Percentiles rank a stretch among this genome's conserved stretches.
phyloP scores from a whole-genome alignment of 1,140 invertebrate genomes.

The Holcopasites calliopsidis region DNA sequence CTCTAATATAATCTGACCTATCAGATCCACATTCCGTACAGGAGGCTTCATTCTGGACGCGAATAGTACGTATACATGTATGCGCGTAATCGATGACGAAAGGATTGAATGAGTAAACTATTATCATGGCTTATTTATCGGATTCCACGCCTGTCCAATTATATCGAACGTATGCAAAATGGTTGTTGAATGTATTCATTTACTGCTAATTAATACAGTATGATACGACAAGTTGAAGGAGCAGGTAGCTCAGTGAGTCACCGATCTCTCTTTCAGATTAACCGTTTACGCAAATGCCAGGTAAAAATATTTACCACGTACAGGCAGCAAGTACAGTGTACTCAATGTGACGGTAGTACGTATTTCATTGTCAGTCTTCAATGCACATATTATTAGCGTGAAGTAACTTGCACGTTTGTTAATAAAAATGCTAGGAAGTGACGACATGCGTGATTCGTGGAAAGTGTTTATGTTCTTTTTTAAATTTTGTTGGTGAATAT shows the following conservation, averaged over 20 bases:
- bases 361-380: conserved; percentile 6
- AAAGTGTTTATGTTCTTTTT: not conserved
- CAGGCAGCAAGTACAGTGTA: conserved; percentile 16
- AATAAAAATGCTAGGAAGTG: conserved; percentile 11
- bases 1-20: no score
- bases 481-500: not conserved
- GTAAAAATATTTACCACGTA: conserved; percentile 7
- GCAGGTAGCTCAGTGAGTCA: conserved; percentile 19
- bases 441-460: not conserved
- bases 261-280: conserved; percentile 28
- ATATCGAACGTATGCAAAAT: not conserved
- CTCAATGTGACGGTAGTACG: conserved; percentile 7
- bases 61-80: not conserved
- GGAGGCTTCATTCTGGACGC: no score
- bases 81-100: not conserved
- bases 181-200: not conserved
- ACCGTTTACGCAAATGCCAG: not conserved
- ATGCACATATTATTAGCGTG: not conserved
- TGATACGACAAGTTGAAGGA: conserved; percentile 7
- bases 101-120: not conserved
- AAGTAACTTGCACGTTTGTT: conserved; percentile 48
- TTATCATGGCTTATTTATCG: no score
- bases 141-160: not conserved
- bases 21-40: no score
- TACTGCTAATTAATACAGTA: conserved; percentile 10